Percentiles rank a stretch among this genome's conserved stretches.
phyloP scores from a whole-genome alignment of 2,797 vertebrate species.

The Rhinoraja longicauda region DNA sequence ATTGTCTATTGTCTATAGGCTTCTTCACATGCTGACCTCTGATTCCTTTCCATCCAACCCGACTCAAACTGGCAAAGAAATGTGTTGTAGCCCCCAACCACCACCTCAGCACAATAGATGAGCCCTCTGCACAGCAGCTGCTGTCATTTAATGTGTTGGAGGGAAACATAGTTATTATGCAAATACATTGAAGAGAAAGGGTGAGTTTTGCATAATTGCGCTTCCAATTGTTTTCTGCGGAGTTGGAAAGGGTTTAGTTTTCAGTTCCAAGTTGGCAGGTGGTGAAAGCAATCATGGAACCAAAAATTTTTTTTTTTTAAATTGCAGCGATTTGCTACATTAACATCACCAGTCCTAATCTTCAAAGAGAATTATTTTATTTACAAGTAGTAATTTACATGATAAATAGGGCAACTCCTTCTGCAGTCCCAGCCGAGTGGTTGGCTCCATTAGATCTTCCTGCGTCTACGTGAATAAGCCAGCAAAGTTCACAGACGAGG shows the following conservation, averaged over 20 bases:
- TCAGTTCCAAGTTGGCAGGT: neutral
- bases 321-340: neutral
- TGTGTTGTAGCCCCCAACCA: neutral
- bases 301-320: too few species aligned
- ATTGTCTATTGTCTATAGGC: too few species aligned
- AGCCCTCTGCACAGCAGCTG: neutral
- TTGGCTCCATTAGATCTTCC: neutral
- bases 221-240: conserved; percentile 26
- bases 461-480: neutral
- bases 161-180: neutral
- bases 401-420: neutral
- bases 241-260: neutral
- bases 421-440: neutral
- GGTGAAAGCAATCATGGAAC: neutral
- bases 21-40: neutral
- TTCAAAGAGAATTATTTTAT: neutral
- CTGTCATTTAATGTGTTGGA: neutral
- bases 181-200: neutral
- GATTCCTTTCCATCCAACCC: neutral
- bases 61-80: neutral
- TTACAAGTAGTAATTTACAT: conserved; percentile 29
- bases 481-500: neutral
- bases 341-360: neutral
- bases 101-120: neutral
- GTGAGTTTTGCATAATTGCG: conserved; percentile 13